Evolutionary conservation across 2,113 vertebrate genomes (phyloP).

Genomic region (Halichoerus grypus): DNA sequence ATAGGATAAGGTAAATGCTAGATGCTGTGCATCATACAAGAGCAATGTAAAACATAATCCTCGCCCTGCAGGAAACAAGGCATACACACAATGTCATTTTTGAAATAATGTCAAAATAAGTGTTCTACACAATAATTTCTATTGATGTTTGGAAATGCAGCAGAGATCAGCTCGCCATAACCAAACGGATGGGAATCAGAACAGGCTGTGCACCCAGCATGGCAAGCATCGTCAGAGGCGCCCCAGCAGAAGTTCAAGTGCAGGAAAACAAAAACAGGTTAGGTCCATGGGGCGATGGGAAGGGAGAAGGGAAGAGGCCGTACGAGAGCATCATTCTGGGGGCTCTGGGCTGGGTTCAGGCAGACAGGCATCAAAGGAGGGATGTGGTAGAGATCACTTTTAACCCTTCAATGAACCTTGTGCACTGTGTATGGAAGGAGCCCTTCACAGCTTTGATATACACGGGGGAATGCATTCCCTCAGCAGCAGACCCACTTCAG

Average conservation of each 20-base stretch:
- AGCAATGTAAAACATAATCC: neutral
- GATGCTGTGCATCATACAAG: neutral
- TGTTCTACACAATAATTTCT: neutral
- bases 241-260: neutral
- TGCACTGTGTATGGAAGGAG: neutral
- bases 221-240: neutral
- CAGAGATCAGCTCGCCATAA: neutral
- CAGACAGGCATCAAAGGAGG: neutral
- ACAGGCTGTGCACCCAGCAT: too few relatives aligned
- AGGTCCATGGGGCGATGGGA: neutral
- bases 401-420: neutral
- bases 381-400: neutral
- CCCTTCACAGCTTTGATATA: neutral
- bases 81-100: neutral
- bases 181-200: neutral
- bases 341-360: neutral
- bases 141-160: neutral
- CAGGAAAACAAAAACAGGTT: neutral
- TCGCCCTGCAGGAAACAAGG: conserved; percentile 27
- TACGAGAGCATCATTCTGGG: neutral
- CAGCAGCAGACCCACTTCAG: neutral
- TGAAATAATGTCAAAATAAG: conserved; percentile 2
- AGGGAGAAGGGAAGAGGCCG: neutral
- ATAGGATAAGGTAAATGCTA: neutral
- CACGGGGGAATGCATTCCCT: neutral